phyloP scores from a whole-genome alignment of 2,888 invertebrate genomes.

The Eudemis profundana region DNA sequence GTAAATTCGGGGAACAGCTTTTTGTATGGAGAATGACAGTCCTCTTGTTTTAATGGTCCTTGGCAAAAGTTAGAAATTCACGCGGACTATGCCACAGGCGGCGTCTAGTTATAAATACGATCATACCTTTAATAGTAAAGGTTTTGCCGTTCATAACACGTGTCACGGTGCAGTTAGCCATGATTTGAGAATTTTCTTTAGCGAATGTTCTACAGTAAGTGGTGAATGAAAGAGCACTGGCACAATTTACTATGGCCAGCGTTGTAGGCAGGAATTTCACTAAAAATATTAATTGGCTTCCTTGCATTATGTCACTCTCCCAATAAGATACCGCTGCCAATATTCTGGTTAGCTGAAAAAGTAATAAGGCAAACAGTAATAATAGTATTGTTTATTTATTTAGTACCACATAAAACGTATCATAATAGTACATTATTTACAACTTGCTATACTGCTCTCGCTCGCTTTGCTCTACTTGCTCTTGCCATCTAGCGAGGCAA shows the following conservation, averaged over 20 bases:
- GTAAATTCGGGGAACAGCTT: too few relatives aligned
- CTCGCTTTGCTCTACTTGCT: too few relatives aligned
- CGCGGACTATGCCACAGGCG: too few relatives aligned
- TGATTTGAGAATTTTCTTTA: conserved; percentile 48
- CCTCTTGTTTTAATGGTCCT: too few relatives aligned
- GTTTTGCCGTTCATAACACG: conserved; percentile 54
- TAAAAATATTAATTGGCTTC: conserved; percentile 68
- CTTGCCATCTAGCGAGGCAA: too few relatives aligned
- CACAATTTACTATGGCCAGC: conserved; percentile 70
- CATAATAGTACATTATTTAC: too few relatives aligned
- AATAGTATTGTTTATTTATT: conserved; percentile 8
- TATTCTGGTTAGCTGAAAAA: conserved; percentile 70
- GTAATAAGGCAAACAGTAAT: background rate
- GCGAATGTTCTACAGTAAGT: conserved; percentile 62
- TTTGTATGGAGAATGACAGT: too few relatives aligned
- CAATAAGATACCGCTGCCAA: conserved; percentile 72
- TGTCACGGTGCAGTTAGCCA: conserved; percentile 67
- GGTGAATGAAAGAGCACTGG: conserved; percentile 68
- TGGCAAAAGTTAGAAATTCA: too few relatives aligned
- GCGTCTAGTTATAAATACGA: conserved; percentile 33
- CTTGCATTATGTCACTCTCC: conserved; percentile 74
- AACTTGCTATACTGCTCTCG: too few relatives aligned
- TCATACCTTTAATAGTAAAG: conserved; percentile 61
- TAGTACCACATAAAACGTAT: background rate
- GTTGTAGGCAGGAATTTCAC: conserved; percentile 74